Percentiles rank a stretch among this genome's conserved stretches.
phyloP scores from a whole-genome alignment of 64 coral and sea anemone genomes.

The Montipora cactus region DNA sequence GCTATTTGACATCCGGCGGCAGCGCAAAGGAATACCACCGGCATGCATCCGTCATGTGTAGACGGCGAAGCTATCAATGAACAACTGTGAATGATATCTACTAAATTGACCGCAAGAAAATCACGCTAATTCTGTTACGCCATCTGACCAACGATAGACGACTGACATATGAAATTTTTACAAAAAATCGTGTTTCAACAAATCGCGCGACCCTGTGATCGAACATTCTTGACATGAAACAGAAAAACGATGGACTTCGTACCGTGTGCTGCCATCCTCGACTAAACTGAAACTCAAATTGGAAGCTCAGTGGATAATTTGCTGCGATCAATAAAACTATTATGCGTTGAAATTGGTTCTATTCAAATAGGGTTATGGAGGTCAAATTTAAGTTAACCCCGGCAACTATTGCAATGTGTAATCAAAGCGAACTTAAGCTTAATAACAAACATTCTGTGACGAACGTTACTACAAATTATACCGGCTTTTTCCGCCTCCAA shows the following conservation, averaged over 20 bases:
- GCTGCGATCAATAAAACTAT: constrained; percentile 34
- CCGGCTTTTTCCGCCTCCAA: background rate
- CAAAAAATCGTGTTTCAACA: background rate
- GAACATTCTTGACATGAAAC: constrained; percentile 7
- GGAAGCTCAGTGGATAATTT: constrained; percentile 59
- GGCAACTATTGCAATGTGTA: constrained; percentile 10
- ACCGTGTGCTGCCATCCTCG: constrained; percentile 28
- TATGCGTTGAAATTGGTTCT: constrained; percentile 61
- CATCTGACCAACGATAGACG: background rate
- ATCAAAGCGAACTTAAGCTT: constrained; percentile 3
- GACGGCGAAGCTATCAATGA: background rate
- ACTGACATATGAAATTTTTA: background rate
- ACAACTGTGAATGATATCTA: background rate
- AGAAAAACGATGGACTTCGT: constrained; percentile 53
- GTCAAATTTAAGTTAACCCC: constrained; percentile 17
- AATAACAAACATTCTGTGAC: background rate
- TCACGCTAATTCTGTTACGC: background rate
- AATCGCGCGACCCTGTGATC: background rate
- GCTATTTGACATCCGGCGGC: background rate
- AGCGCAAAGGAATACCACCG: background rate
- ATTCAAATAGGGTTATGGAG: constrained; percentile 58
- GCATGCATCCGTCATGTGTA: background rate
- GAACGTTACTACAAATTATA: background rate
- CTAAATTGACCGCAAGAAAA: constrained; percentile 7
- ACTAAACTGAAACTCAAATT: constrained; percentile 20